phyloP scores from a whole-genome alignment of 2,888 invertebrate species.

The Lithophane socia region DNA sequence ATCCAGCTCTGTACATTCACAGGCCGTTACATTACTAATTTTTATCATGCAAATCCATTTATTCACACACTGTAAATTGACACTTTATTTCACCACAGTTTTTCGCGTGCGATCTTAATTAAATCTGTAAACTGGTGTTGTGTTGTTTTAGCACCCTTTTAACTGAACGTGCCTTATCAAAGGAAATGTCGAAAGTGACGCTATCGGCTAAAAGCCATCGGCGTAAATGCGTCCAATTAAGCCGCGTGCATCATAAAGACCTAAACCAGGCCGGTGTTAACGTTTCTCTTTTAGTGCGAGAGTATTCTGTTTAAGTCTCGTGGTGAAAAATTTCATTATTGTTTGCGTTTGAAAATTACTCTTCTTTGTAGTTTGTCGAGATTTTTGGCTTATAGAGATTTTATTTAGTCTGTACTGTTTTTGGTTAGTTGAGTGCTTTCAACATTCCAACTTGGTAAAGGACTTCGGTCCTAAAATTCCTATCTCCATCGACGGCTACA shows the following conservation, averaged over 20 bases:
- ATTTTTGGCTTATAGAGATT: constrained; percentile 21
- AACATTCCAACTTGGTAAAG: neutral
- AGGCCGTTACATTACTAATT: constrained; percentile 27
- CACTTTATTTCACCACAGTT: constrained; percentile 51
- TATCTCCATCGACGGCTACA: neutral
- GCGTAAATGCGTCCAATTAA: constrained; percentile 84
- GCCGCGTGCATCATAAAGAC: constrained; percentile 71
- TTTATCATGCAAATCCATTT: constrained; percentile 49
- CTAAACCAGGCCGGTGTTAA: constrained; percentile 68
- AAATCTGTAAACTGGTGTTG: constrained; percentile 77
- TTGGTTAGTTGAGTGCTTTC: constrained; percentile 17
- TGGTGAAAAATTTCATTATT: constrained; percentile 55
- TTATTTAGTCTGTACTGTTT: constrained; percentile 19
- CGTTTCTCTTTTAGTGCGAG: constrained; percentile 64
- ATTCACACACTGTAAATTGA: constrained; percentile 47
- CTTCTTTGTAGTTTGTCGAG: constrained; percentile 25
- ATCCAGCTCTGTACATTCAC: neutral
- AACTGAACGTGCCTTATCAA: constrained; percentile 84
- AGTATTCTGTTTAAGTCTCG: constrained; percentile 41
- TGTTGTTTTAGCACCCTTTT: constrained; percentile 81
- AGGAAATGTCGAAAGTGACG: constrained; percentile 84
- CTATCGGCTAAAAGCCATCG: constrained; percentile 82
- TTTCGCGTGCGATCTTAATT: constrained; percentile 77
- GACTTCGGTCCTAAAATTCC: neutral
- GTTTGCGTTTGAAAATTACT: constrained; percentile 40